These are phyloP conservation scores for Drosophila nasuta DNA, from an alignment of 1,140 invertebrate species.

Conservation along the genomic window DNA sequence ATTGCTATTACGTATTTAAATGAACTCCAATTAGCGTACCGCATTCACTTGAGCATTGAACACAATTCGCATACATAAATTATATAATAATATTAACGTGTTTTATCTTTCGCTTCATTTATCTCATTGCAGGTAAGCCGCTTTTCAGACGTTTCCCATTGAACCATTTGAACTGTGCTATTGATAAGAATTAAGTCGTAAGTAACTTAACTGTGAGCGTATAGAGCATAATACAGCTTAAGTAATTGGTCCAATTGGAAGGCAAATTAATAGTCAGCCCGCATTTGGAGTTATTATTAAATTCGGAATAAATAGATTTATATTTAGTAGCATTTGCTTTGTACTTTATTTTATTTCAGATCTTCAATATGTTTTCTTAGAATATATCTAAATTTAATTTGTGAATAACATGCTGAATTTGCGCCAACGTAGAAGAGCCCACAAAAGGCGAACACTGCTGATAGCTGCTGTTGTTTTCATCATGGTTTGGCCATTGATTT, in stretches of 20 bases:
- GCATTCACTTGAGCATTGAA: constrained; percentile 6
- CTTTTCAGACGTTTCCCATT: constrained; percentile 52
- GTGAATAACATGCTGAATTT: background rate
- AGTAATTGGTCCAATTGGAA: background rate
- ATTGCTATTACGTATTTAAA: constrained; percentile 58
- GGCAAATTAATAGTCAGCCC: background rate
- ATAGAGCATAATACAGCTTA: background rate
- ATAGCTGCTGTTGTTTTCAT: background rate
- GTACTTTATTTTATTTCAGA: background rate
- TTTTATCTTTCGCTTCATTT: constrained; percentile 45
- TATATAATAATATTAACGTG: constrained; percentile 53
- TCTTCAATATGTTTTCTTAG: background rate
- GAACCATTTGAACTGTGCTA: constrained; percentile 36
- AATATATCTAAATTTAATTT: background rate
- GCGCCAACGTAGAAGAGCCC: background rate
- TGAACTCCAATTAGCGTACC: constrained; percentile 62
- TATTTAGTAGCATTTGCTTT: background rate
- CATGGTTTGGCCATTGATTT: constrained; percentile 5
- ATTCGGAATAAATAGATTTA: too few relatives aligned
- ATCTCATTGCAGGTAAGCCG: constrained; percentile 76
- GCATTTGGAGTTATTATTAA: background rate
- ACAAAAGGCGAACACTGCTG: background rate
- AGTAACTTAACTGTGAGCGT: constrained; percentile 39
- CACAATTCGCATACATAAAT: constrained; percentile 34
- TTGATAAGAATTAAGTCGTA: constrained; percentile 42